Base-by-base conservation (phyloP, 1,140 invertebrate species). In the Chelonus insularis region DNA sequence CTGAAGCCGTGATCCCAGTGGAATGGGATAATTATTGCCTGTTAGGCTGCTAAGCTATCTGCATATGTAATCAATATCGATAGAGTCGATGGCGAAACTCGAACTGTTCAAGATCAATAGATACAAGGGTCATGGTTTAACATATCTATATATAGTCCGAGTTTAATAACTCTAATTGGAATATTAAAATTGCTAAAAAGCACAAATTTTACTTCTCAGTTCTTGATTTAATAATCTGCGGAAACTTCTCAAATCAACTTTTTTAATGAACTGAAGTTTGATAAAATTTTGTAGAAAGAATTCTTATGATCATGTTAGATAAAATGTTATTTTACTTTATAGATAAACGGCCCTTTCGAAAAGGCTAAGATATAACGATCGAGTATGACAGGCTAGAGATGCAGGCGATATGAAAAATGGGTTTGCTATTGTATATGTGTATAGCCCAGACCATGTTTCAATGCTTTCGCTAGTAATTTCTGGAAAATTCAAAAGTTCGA, bases 11-110 rank as follows among this genome's bases (percentile, higher is more conserved):
- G 34, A 70, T 71, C 64, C 54, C 55, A 51, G 36, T 45, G 61
- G 66, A 63, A 59, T 50, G 64, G 61, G 68, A 71, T 71, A 72
- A 72, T 72, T 72, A 72, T 71, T 62, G 68, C 68, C 69, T 67
- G 71, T 70, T 72, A 72, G 68, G 60, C 62, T 51, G 62, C 69
- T 71, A 68, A 68, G 66, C 66, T 68, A 72, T 72, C 69, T 70
- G 65, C 69, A 71, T 71, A 64, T 63, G 68, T 70, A 71, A 72
- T 72, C 68, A 67, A 72, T 70, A 71, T 60, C 54, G 37, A 37
- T 34, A 60, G 54, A 67, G 59, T 43, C 41, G 39, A 50, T 58
- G 20, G n/a, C 21, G 32, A 34, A 7, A 4, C 20, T 2, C 14
- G 18, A 21, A 18, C 8, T 16, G 14, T 14, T 6, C 16, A 20